Percentiles rank a stretch among this genome's conserved stretches.
These are phyloP conservation scores for Drosophila sp. DNA, from an alignment of 1,140 invertebrate species.

Conservation along the genomic window DNA sequence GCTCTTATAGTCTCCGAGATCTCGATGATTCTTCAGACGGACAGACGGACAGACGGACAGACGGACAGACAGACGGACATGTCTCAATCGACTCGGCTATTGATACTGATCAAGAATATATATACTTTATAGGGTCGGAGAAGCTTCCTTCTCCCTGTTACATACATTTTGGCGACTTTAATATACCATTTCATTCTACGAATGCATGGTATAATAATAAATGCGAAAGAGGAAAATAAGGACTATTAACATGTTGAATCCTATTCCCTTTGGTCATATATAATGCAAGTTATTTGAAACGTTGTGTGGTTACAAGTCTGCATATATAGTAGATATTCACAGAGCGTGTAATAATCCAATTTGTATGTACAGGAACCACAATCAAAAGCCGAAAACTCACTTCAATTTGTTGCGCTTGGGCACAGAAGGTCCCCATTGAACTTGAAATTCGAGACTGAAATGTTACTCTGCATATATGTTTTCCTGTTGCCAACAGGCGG, in stretches of 20 bases:
- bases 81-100: too few species aligned
- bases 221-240: too few species aligned
- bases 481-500: constrained; percentile 35
- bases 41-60: too few species aligned
- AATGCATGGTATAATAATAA: too few species aligned
- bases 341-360: constrained; percentile 32
- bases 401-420: constrained; percentile 44
- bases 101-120: too few species aligned
- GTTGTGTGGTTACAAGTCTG: background rate
- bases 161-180: too few species aligned
- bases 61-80: too few species aligned
- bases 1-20: too few species aligned
- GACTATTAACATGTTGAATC: background rate
- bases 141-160: too few species aligned
- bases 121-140: too few species aligned
- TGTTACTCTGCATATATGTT: background rate
- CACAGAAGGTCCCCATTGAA: constrained; percentile 39
- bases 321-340: background rate
- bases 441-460: constrained; percentile 41
- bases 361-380: constrained; percentile 8
- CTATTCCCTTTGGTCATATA: background rate
- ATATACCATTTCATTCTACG: too few species aligned
- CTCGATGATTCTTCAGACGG: too few species aligned
- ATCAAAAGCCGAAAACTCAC: constrained; percentile 23
- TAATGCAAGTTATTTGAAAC: constrained; percentile 1